Percentiles rank a stretch among this genome's conserved stretches.
phyloP scores from a whole-genome alignment of 2,797 vertebrate species.

The Tenualosa ilisha region DNA sequence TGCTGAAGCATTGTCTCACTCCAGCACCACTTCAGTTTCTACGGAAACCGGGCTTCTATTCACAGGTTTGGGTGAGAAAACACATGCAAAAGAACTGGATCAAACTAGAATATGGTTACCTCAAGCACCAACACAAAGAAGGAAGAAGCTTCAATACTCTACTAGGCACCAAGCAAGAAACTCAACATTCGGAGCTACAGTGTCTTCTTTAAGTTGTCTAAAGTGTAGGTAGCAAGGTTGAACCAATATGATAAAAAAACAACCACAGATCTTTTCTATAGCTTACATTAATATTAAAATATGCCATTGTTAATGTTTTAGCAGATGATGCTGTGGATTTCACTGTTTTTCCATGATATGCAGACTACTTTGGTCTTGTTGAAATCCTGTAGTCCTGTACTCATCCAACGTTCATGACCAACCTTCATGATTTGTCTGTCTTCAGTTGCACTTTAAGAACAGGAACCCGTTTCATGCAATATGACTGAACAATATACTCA shows the following conservation, averaged over 20 bases:
- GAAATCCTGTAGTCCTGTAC: neutral
- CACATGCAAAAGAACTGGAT: neutral
- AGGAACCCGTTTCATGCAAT: constrained; percentile 42
- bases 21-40: constrained; percentile 58
- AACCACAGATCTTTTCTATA: neutral
- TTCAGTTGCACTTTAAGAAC: neutral
- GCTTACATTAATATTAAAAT: neutral
- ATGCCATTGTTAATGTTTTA: neutral
- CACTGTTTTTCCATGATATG: neutral
- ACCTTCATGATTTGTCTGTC: neutral
- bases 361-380: neutral
- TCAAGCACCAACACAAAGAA: neutral
- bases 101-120: neutral
- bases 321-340: neutral
- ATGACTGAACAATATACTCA: constrained; percentile 45
- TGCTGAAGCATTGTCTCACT: constrained; percentile 55
- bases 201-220: neutral
- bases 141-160: neutral
- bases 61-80: constrained; percentile 34
- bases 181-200: neutral
- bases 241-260: neutral
- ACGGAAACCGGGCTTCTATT: constrained; percentile 66
- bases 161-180: neutral
- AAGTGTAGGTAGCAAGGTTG: neutral
- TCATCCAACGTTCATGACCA: neutral